These are phyloP conservation scores for Cecidostiba fungosa DNA, from an alignment of 2,888 invertebrate genomes.

Conservation along the genomic window DNA sequence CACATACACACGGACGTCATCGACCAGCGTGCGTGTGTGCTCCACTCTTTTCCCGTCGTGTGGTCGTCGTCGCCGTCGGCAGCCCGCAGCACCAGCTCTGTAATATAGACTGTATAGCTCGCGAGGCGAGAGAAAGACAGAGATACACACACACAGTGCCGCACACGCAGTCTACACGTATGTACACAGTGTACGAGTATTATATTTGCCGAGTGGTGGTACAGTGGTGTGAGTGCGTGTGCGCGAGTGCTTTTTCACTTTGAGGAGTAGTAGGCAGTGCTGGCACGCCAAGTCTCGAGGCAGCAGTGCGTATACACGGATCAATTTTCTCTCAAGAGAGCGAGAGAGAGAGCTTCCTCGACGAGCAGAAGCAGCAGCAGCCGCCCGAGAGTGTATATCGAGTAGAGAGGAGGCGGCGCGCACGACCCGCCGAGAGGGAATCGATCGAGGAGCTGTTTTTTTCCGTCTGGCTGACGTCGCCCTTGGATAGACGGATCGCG, in stretches of 20 bases:
- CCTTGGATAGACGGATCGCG: slow-evolving; percentile 6
- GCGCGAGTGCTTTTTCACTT: slow-evolving; percentile 17
- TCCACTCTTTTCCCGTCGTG: slow-evolving; percentile 24
- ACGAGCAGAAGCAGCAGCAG: slow-evolving; percentile 56
- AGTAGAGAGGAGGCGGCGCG: neutral
- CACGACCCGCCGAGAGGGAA: slow-evolving; percentile 65
- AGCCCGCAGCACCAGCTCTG: neutral
- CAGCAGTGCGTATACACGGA: neutral
- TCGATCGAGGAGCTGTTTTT: slow-evolving; percentile 51
- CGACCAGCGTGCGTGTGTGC: slow-evolving; percentile 50
- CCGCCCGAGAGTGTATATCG: slow-evolving; percentile 39
- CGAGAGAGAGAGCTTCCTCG: slow-evolving; percentile 65
- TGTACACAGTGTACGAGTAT: too few species aligned
- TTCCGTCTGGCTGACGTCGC: slow-evolving; percentile 51
- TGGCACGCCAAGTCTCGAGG: slow-evolving; percentile 5
- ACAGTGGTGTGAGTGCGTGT: neutral
- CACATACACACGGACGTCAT: slow-evolving; percentile 10
- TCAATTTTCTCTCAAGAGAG: slow-evolving; percentile 1
- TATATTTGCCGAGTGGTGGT: neutral
- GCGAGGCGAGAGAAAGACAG: neutral
- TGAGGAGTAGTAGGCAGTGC: slow-evolving; percentile 10
- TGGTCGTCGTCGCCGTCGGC: slow-evolving; percentile 5
- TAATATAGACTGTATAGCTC: too few species aligned
- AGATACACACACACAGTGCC: neutral
- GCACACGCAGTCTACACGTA: neutral